Evolutionary conservation across 1,140 invertebrate genomes (phyloP), one percentile per base, ranked within the genome.

Genomic region (Limonius californicus): DNA sequence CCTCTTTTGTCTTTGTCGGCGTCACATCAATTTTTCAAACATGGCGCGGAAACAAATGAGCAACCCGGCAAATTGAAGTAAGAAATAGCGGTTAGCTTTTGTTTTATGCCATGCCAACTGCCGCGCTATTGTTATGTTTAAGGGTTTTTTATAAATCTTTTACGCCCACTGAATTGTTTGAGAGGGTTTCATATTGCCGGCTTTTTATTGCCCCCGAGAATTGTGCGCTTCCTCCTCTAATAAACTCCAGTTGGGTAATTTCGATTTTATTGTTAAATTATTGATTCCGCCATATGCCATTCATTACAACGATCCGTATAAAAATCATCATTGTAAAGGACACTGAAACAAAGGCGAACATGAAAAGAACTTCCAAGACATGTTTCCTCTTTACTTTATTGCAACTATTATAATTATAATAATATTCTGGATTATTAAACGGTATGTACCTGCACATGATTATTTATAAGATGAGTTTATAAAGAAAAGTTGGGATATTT

Each of bases 1-100:
- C 66, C 68, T 72, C 68, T 74, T 74, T 70, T 68, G 69, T 76
- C 74, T 73, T 68, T 73, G 73, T 74, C 72, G 72, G 67, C 72
- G 72, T 73, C 74, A 70, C 72, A 76, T 76, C 74, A 74, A 76
- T 76, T 74, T 76, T 76, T 76, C 74, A 76, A 69, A 73, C 57
- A 70, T 69, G 73, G 72, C 71, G 72, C 74, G 70, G 72, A 76
- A 76, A 76, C 71, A 75, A 76, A 76, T 76, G 75, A 76, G 75
- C 73, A 68, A 63, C 69, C 54, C 72, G 69, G 68, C 65, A 75
- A 76, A 76, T 76, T 76, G 74, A 69, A 73, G 73, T 76, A 75
- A 76, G 75, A 74, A 75, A 76, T 76, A 76, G 75, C 73, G 73
- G 75, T 76, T 75, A 74, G 72, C 72, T 73, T 72, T 74, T 76